Conservation (phyloP, 2,888 invertebrate genomes). For the Microplitis deprimator region DNA sequence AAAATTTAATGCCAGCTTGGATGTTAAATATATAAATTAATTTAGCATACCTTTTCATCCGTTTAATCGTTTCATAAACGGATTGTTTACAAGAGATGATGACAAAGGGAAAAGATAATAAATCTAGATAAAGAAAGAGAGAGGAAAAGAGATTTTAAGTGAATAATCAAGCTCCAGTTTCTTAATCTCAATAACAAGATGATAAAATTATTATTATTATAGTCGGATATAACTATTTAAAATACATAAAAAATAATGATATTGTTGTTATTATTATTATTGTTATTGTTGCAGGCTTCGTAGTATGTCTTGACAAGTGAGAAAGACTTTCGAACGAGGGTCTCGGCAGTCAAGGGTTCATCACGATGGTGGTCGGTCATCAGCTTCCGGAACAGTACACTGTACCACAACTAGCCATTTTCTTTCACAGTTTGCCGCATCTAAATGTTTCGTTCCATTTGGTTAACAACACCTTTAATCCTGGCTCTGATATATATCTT, state of each 20-base stretch:
- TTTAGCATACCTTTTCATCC: too few species aligned
- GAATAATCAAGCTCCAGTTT: too few species aligned
- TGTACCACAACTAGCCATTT: constrained; percentile 87
- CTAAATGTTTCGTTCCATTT: constrained; percentile 91
- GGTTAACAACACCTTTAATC: constrained; percentile 93
- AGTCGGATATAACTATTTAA: not conserved
- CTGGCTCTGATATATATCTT: constrained; percentile 89
- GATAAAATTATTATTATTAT: not conserved
- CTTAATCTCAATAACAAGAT: too few species aligned
- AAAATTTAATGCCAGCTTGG: not conserved
- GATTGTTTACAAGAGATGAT: too few species aligned
- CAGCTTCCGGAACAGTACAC: constrained; percentile 79
- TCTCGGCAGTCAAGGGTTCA: constrained; percentile 65
- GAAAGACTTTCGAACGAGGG: constrained; percentile 62
- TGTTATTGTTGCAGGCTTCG: constrained; percentile 58
- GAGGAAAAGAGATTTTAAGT: too few species aligned
- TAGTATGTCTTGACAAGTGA: constrained; percentile 71
- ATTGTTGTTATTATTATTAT: constrained; percentile 44
- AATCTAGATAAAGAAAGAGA: too few species aligned
- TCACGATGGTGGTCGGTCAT: constrained; percentile 69
- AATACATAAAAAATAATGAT: constrained; percentile 7
- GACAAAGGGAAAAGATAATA: too few species aligned
- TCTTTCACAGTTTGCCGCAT: constrained; percentile 92
- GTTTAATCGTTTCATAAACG: too few species aligned
- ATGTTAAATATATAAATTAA: too few species aligned